A percentile compares a stretch with the other conserved stretches of the same genome.
Evolutionary conservation across 2,113 vertebrate genomes (phyloP).

Genomic region (Tichodroma muraria): DNA sequence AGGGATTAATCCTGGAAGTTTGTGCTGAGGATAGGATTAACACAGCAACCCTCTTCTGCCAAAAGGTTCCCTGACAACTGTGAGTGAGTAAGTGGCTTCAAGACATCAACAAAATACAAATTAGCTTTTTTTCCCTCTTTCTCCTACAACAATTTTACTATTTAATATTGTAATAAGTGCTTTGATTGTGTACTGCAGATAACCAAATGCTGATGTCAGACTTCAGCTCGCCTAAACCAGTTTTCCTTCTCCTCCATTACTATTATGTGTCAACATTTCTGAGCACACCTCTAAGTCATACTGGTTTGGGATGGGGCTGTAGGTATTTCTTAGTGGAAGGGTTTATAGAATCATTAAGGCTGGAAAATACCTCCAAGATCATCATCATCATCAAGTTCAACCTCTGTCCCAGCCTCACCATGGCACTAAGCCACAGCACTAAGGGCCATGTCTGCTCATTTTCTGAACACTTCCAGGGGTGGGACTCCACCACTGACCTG

Average conservation of each 20-base stretch:
- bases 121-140: background rate
- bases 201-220: fast-evolving
- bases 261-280: background rate
- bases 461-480: background rate
- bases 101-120: background rate
- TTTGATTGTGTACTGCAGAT: background rate
- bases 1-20: background rate
- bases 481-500: background rate
- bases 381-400: background rate
- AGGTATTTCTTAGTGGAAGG: background rate
- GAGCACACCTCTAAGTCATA: fast-evolving
- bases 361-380: background rate
- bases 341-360: background rate
- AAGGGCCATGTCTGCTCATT: background rate
- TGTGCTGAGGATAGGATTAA: background rate
- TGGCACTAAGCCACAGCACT: background rate
- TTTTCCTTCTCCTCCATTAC: background rate
- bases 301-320: background rate
- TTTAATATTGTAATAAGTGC: background rate
- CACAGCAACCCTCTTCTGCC: background rate
- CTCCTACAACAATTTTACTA: background rate
- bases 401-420: background rate
- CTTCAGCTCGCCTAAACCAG: background rate
- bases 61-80: background rate
- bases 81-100: background rate